Conservation (phyloP, 2,888 invertebrate species). For the Neria commutata region DNA sequence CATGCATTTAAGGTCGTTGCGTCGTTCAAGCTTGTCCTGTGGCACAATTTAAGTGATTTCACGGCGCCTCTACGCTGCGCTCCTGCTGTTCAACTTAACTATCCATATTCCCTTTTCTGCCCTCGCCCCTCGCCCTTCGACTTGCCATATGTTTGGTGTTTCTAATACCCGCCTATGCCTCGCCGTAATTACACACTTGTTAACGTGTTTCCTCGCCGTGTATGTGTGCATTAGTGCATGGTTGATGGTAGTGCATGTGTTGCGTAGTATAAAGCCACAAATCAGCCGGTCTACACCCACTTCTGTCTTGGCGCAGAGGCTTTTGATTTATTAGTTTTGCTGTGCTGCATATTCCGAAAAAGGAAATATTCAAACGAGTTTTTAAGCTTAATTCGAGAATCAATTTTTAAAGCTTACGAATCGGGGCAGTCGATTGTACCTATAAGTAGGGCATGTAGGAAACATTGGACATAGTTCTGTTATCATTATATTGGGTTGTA, state of each 20-base stretch:
- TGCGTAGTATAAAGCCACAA: constrained; percentile 46
- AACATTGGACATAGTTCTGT: no score
- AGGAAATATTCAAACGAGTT: no score
- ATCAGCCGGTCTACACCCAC: constrained; percentile 37
- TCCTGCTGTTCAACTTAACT: constrained; percentile 29
- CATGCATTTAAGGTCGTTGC: constrained; percentile 20
- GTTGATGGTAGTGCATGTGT: no score
- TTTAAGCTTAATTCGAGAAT: no score
- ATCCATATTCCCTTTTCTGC: background rate
- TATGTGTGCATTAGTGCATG: no score
- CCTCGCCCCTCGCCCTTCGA: background rate
- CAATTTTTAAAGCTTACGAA: no score
- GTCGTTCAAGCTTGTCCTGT: background rate
- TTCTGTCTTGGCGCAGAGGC: background rate
- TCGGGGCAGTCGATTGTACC: no score
- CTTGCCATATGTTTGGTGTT: background rate
- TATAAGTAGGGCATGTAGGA: no score
- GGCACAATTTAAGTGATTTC: constrained; percentile 32
- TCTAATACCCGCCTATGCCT: background rate
- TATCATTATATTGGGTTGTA: no score
- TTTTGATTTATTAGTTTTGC: constrained; percentile 42
- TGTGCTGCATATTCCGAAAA: no score
- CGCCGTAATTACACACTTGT: constrained; percentile 54
- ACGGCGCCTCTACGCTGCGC: constrained; percentile 32
- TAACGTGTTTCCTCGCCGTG: constrained; percentile 27